Evolutionary conservation across 2,888 invertebrate species (phyloP).

Genomic region (Nebria brevicollis): DNA sequence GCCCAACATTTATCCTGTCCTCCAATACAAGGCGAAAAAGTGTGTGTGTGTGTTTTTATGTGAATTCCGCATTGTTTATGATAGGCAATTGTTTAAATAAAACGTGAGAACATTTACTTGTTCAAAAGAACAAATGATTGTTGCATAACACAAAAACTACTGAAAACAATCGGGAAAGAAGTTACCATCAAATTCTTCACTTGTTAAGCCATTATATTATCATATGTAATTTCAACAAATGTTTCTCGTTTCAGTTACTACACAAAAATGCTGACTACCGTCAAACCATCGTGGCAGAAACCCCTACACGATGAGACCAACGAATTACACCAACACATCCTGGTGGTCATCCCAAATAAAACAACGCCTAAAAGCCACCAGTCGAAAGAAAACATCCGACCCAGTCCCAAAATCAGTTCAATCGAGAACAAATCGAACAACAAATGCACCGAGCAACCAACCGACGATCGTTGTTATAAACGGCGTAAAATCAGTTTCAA

Average conservation of each 20-base stretch:
- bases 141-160: neutral
- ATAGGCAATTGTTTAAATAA: neutral
- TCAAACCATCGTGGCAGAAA: neutral
- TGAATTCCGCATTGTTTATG: neutral
- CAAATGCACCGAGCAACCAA: neutral
- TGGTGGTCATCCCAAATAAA: no score
- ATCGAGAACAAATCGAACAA: neutral
- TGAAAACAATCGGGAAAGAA: neutral
- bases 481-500: slow-evolving; percentile 70
- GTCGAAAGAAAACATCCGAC: neutral
- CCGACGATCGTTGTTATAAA: slow-evolving; percentile 59
- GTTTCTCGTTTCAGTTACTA: neutral
- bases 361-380: no score
- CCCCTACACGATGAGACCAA: neutral
- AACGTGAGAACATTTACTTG: neutral
- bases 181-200: neutral
- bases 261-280: neutral
- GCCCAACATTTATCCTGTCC: no score
- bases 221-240: neutral
- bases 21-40: neutral
- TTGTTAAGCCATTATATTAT: neutral
- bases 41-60: neutral
- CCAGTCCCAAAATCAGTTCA: no score
- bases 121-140: neutral
- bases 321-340: neutral